Base-by-base conservation (phyloP, 2,797 vertebrate genomes). In the Acropternis orthonyx region DNA sequence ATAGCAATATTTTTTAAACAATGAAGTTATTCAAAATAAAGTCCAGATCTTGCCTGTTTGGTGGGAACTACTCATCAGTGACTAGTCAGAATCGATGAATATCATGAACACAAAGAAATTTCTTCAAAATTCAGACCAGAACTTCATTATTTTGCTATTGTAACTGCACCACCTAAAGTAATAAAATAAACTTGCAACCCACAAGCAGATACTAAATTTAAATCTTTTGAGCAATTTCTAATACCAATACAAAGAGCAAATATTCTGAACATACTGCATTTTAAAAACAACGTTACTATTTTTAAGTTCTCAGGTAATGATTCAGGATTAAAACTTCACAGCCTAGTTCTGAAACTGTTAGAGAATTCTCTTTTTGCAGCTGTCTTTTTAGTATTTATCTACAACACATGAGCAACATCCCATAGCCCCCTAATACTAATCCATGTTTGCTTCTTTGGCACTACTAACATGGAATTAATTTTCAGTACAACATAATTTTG, bases 381-480 rank as follows among this genome's bases (percentile, higher is more conserved):
- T 56, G 23, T 59, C 26, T 65, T 68, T 58, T 76, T 37, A 52
- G 7, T 26, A 26, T 6, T 8, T 34, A 32, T 14, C 30, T 79
- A 16, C 9, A 16, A 10, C 34, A 86, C 10, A 48, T 2, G 3
- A 75, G 51, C 8, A 63, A 37, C 0, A 2, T 7, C 6, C 2
- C 3, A 5, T 6, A 67, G 19, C 15, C 3, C 12, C 9, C 12
- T 16, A 43, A 1, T 16, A 48, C 10, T n/a, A 62, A 32, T 46
- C 30, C 12, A 32, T 54, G 6, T 44, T 72, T 32, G 7, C 5
- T 75, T 32, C 73, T 75, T 78, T 71, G 7, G 10, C 48, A 19
- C 7, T 52, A 37, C 56, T 80, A 73, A 55, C 5, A 7, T n/a
- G 19, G 4, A 4, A 59, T 16, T 68, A 36, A 30, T 66, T 72